A percentile compares a stretch with the other conserved stretches of the same genome.
These are phyloP conservation scores for Stenchaetothrips biformis DNA, from an alignment of 2,888 invertebrate species.

Conservation along the genomic window DNA sequence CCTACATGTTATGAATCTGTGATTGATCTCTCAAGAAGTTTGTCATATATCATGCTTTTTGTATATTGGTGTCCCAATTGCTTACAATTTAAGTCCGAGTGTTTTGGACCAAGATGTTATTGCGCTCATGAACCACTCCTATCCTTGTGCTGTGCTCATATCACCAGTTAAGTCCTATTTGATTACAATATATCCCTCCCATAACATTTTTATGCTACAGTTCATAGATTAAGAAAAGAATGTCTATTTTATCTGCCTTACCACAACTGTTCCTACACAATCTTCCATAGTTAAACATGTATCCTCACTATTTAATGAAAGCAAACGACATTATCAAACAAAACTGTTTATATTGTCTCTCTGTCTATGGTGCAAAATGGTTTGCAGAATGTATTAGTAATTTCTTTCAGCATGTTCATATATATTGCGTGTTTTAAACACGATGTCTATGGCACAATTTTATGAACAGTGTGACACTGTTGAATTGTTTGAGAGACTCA, in stretches of 20 bases:
- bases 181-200: constrained; percentile 4
- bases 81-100: constrained; percentile 15
- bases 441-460: background rate
- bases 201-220: background rate
- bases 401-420: background rate
- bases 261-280: constrained; percentile 22
- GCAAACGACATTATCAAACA: background rate
- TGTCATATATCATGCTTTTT: constrained; percentile 21
- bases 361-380: background rate
- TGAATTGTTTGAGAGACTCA: background rate
- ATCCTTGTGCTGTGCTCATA: constrained; percentile 18
- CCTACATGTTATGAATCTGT: background rate
- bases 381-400: background rate
- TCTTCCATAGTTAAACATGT: constrained; percentile 9
- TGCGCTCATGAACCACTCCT: constrained; percentile 22
- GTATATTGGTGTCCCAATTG: constrained; percentile 10
- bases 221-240: constrained; percentile 1
- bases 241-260: constrained; percentile 16
- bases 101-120: constrained; percentile 10
- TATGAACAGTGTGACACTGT: background rate
- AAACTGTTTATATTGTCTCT: background rate
- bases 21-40: constrained; percentile 6
- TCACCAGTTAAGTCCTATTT: constrained; percentile 18
- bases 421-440: background rate
- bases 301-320: background rate